A percentile compares a stretch with the other conserved stretches of the same genome.
Conservation (phyloP, 2,113 vertebrate genomes). For the Labrus mixtus region DNA sequence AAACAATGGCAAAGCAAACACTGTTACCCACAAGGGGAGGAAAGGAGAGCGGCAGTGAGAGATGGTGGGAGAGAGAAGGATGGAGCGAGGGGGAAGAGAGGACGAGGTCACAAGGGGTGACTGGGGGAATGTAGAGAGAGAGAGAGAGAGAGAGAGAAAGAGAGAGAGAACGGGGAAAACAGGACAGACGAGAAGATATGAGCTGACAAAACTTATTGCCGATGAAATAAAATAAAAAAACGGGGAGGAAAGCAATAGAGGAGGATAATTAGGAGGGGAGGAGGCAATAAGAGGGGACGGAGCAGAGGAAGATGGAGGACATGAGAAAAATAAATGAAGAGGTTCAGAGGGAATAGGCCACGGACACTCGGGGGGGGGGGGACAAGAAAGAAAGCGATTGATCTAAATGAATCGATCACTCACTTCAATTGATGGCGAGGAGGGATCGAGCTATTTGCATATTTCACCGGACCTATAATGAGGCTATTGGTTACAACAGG, state of each 20-base stretch:
- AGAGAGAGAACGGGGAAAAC: neutral
- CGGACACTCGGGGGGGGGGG: neutral
- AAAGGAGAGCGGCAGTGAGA: constrained; percentile 42
- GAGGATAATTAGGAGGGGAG: constrained; percentile 46
- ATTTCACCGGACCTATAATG: constrained; percentile 69
- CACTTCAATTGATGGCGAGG: constrained; percentile 43
- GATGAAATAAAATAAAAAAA: constrained; percentile 50
- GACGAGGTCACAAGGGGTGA: constrained; percentile 60
- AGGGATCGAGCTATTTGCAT: constrained; percentile 66
- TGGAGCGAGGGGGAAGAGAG: constrained; percentile 11
- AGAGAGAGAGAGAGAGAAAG: constrained; percentile 17
- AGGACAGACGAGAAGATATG: constrained; percentile 42
- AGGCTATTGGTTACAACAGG: constrained; percentile 66
- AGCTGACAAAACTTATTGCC: constrained; percentile 61
- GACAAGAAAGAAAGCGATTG: constrained; percentile 27
- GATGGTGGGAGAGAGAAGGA: constrained; percentile 49
- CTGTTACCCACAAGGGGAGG: constrained; percentile 47
- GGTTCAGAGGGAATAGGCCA: constrained; percentile 29
- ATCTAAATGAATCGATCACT: constrained; percentile 54
- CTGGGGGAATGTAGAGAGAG: constrained; percentile 38
- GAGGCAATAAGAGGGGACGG: constrained; percentile 39
- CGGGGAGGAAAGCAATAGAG: constrained; percentile 28
- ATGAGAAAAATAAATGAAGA: constrained; percentile 36
- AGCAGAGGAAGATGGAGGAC: constrained; percentile 26
- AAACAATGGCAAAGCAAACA: constrained; percentile 79